These are phyloP conservation scores for Guaruba guarouba DNA, from an alignment of 2,113 vertebrate genomes.

Conservation along the genomic window DNA sequence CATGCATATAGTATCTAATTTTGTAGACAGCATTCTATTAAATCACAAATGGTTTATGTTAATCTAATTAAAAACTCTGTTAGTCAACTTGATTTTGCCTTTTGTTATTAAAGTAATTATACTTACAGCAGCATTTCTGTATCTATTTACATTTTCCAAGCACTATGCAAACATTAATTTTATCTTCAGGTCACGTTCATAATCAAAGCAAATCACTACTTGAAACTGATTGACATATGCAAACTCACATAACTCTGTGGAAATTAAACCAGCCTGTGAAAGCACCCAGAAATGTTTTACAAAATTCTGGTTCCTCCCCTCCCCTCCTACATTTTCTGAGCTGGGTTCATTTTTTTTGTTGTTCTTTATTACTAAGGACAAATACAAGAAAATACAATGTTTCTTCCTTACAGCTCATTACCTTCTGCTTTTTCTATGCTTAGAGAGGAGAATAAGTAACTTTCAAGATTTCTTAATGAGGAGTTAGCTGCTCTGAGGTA, in stretches of 20 bases:
- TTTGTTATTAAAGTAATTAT: slow-evolving; percentile 41
- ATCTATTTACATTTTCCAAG: slow-evolving; percentile 34
- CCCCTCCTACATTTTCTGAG: not conserved
- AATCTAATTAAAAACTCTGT: slow-evolving; percentile 50
- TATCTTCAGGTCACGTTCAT: not conserved
- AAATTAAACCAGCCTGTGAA: not conserved
- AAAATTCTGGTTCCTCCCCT: not conserved
- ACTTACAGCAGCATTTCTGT: slow-evolving; percentile 22
- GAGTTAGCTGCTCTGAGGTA: not conserved
- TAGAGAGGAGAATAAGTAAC: not conserved
- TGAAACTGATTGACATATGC: slow-evolving; percentile 30
- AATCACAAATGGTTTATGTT: slow-evolving; percentile 20
- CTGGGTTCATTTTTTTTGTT: not conserved
- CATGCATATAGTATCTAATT: not conserved
- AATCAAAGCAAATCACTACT: slow-evolving; percentile 47
- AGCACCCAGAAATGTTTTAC: not conserved
- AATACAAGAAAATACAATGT: not conserved
- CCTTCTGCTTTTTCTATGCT: not conserved
- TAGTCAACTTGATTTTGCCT: slow-evolving; percentile 41
- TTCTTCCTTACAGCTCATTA: not conserved
- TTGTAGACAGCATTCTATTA: slow-evolving; percentile 7
- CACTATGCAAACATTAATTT: slow-evolving; percentile 32
- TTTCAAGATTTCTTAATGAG: not conserved
- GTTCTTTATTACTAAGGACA: not conserved
- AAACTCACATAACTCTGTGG: not conserved